Base-by-base conservation (phyloP, 2,113 vertebrate species). In the Pomatostomus ruficeps region DNA sequence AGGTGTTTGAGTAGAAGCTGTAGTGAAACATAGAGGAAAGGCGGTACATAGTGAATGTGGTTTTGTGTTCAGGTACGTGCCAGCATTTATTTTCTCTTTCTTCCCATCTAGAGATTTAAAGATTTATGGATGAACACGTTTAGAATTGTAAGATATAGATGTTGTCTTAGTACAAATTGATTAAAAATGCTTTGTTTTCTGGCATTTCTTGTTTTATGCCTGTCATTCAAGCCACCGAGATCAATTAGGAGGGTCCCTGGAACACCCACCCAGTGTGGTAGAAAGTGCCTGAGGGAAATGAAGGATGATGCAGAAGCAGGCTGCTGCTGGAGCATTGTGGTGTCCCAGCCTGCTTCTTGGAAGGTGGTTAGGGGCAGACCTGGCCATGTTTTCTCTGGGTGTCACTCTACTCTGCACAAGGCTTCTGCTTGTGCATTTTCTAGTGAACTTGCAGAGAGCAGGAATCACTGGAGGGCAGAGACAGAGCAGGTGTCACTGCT, bases 21-120 rank as follows among this genome's bases (percentile, higher is more conserved):
- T 31, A 51, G 17, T 38, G 65, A 74, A 74, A 52, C 49, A 49
- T 11, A 11, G 10, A 75, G 31, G 23, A 68, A 79, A 48, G 28
- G 11, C 1, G 1, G 38, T 38, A 25, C 6, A 2, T 20, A 36
- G 31, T 6, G 28, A 83, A 61, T 0, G 0, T 45, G 18, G 2
- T 15, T 85, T 72, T 88, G 7, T 54, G 31, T 68, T 83, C 3
- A 6, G 35, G 33, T 33, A n/a, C 2, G 5, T 16, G 38, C 17
- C 20, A 19, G 29, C 2, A 2, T 62, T 62, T 71, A 26, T 24
- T 70, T 59, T 71, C 4, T 65, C 7, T 76, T 12, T 70, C 17
- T 17, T 58, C 2, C 20, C 0, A 1, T 54, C 11, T 35, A 40
- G 38, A 31, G 8, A 48, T 65, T n/a, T 63, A 45, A 65, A n/a